Base-by-base conservation (phyloP, 2,888 invertebrate genomes). In the Orthosia incerta region DNA sequence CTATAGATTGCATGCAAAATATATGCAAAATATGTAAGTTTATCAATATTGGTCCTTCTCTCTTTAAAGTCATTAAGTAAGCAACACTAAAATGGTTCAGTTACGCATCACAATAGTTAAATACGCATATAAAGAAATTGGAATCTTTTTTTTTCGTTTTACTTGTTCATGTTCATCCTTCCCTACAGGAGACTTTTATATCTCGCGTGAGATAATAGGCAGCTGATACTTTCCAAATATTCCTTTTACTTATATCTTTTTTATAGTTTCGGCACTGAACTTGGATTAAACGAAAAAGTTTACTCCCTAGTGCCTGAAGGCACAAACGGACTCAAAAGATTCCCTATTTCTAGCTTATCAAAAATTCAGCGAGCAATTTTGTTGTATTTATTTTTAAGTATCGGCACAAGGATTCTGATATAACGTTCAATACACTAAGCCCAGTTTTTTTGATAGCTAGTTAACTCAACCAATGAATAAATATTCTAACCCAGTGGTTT, bases 141-240 rank as follows among this genome's bases (percentile, higher is more conserved):
- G 15, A 13, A 13, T 0, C 23, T 39, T 50, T 23, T 66, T 45
- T 45, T 26, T 12, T 48, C 18, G 23, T 26, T 12, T 23, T 1
- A 13, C 23, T 16, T 51, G 56, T 62, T 74, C 66, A 45, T 51
- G 56, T 62, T 74, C 66, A 50, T 26, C 23, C 48, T 57, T 74
- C 53, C 65, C 61, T 65, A 48, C 11, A 31, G 50, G 48, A 51
- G 48, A 74, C 26, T 57, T n/a, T 62, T 62, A 20, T 67, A 39
- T 67, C 26, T 62, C 16, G 57, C 62, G 80, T 78, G 81, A 62
- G 77, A 78, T 67, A 48, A 45, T 53, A 46, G 20, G n/a, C 80
- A 77, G 80, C 80, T 77, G 77, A 61, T 66, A 66, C 51, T 26
- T 80, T 39, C 51, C 51, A 57, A 61, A 77, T 62, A 62, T 74